Evolutionary conservation across 2,888 invertebrate genomes (phyloP), one percentile per base, ranked within the genome.

Genomic region (Pseudoips prasinana): DNA sequence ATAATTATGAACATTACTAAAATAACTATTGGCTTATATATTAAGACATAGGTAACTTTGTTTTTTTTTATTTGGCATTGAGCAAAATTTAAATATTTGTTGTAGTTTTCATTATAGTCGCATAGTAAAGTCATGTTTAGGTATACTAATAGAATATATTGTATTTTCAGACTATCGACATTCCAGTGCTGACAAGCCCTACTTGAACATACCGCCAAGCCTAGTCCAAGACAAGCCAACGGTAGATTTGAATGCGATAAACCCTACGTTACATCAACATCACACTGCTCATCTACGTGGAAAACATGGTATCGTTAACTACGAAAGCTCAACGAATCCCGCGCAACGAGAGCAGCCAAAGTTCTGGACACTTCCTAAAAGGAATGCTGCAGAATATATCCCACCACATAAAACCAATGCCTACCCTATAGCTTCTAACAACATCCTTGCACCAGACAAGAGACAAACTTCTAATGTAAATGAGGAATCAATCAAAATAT

Each of bases 91-190:
- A n/a, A n/a, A n/a, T n/a, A n/a, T n/a, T n/a, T n/a, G n/a, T n/a
- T n/a, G n/a, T n/a, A n/a, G n/a, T n/a, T n/a, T n/a, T n/a, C n/a
- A n/a, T n/a, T n/a, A n/a, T n/a, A n/a, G n/a, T n/a, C n/a, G n/a
- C n/a, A n/a, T n/a, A n/a, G n/a, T n/a, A n/a, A n/a, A n/a, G n/a
- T n/a, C n/a, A n/a, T n/a, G n/a, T n/a, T n/a, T n/a, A n/a, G n/a
- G n/a, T n/a, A 14, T 14, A 3, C 14, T 14, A 20, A 20, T 7
- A 20, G 7, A n/a, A 20, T 5, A 18, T 54, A 40, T 58, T 60
- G 35, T 42, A 38, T 59, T 82, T 83, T 50, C 89, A 92, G 92
- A 90, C 89, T 91, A 90, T 92, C 92, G 91, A 91, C 91, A 88
- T 91, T 91, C 91, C 87, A 90, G 84, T 81, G 90, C 89, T 90